These are phyloP conservation scores for Coleophora flavipennella DNA, from an alignment of 2,888 invertebrate genomes.

Conservation along the genomic window DNA sequence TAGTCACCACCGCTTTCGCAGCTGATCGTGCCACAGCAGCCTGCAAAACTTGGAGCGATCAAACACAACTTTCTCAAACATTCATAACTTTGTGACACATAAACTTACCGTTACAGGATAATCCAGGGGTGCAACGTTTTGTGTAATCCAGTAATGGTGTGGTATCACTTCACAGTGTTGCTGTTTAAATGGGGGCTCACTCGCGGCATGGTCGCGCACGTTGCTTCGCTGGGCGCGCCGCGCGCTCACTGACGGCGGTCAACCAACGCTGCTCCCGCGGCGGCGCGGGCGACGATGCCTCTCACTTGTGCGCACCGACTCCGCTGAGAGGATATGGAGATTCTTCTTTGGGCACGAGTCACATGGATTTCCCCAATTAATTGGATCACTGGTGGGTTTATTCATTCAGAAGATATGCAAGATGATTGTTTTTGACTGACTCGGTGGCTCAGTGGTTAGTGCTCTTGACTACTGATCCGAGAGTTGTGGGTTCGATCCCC, in stretches of 20 bases:
- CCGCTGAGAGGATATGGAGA: too few relatives aligned
- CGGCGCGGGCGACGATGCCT: slow-evolving; percentile 10
- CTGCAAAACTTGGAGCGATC: slow-evolving; percentile 26
- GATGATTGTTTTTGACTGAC: too few relatives aligned
- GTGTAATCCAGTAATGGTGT: slow-evolving; percentile 35
- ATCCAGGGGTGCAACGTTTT: slow-evolving; percentile 11
- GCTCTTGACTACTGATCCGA: too few relatives aligned
- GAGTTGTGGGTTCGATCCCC: too few relatives aligned
- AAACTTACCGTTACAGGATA: slow-evolving; percentile 26
- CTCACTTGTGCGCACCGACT: neutral
- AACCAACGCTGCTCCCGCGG: slow-evolving; percentile 10
- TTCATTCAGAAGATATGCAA: too few relatives aligned
- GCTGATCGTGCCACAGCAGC: slow-evolving; percentile 39
- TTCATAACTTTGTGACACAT: neutral
- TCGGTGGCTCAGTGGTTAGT: too few relatives aligned
- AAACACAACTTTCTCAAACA: slow-evolving; percentile 5
- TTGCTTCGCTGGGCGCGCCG: slow-evolving; percentile 45
- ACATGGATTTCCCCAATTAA: too few relatives aligned
- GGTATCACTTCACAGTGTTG: slow-evolving; percentile 54
- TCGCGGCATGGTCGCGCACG: slow-evolving; percentile 45
- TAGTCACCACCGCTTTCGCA: slow-evolving; percentile 38
- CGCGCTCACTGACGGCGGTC: slow-evolving; percentile 40
- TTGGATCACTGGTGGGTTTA: too few relatives aligned
- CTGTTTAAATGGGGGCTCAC: slow-evolving; percentile 39
- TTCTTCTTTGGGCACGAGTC: too few relatives aligned